A percentile compares a stretch with the other conserved stretches of the same genome.
Evolutionary conservation across 2,888 invertebrate genomes (phyloP).

Genomic region (Noctua janthina): DNA sequence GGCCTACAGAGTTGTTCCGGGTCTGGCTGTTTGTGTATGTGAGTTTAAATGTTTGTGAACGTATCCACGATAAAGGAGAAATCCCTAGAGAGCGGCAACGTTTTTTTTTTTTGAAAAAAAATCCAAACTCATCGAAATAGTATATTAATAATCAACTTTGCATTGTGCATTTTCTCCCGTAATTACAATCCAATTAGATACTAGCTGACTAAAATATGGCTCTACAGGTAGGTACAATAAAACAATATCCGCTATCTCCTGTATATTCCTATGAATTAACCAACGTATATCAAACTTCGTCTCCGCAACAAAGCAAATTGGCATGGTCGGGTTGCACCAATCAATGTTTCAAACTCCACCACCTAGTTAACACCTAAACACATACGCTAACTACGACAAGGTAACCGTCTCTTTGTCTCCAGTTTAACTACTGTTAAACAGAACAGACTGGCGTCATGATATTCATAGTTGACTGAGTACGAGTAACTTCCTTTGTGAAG

Average conservation of each 20-base stretch:
- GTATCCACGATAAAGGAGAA: too few relatives aligned
- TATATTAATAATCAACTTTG: background rate
- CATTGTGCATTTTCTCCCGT: background rate
- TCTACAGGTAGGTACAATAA: too few relatives aligned
- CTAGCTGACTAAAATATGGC: background rate
- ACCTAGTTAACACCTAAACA: slow-evolving; percentile 48
- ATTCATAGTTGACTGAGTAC: slow-evolving; percentile 62
- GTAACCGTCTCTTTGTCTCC: slow-evolving; percentile 47
- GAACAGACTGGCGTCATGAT: slow-evolving; percentile 35
- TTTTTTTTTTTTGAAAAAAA: too few relatives aligned
- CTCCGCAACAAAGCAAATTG: slow-evolving; percentile 12
- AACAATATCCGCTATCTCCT: background rate
- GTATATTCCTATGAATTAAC: background rate
- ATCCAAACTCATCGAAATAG: background rate
- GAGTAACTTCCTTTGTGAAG: slow-evolving; percentile 65
- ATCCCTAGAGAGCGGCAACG: too few relatives aligned
- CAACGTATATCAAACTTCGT: background rate
- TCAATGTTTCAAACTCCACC: slow-evolving; percentile 43
- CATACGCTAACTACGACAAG: slow-evolving; percentile 43
- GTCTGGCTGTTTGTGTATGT: too few relatives aligned
- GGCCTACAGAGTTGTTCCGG: too few relatives aligned
- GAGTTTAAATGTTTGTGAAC: too few relatives aligned
- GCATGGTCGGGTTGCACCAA: slow-evolving; percentile 40
- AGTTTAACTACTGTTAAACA: slow-evolving; percentile 56
- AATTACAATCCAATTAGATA: background rate